Evolutionary conservation across 1,140 invertebrate genomes (phyloP).

Genomic region (Hypothenemus hampei): DNA sequence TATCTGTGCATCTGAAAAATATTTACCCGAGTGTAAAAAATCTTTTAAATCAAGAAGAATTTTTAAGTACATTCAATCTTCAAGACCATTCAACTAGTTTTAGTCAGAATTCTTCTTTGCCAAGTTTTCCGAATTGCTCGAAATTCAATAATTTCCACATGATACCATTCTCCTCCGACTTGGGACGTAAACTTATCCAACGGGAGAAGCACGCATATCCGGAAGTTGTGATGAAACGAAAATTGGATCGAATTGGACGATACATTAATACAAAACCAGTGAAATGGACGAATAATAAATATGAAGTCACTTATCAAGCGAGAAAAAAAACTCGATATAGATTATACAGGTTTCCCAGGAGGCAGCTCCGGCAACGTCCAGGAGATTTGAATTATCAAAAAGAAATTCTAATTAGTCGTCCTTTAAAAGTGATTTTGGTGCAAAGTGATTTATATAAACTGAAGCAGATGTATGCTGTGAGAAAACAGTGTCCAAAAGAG

Average conservation of each 20-base stretch:
- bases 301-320: conserved; percentile 11
- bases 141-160: conserved; percentile 17
- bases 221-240: conserved; percentile 24
- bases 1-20: no score
- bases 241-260: conserved; percentile 31
- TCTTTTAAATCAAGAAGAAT: conserved; percentile 25
- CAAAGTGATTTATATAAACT: not conserved
- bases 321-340: conserved; percentile 5
- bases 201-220: conserved; percentile 27
- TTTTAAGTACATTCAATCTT: conserved; percentile 24
- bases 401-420: not conserved
- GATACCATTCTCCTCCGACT: conserved; percentile 34
- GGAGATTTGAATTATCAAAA: conserved; percentile 3
- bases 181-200: conserved; percentile 28
- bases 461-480: not conserved
- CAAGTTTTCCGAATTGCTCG: no score
- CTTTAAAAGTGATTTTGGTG: not conserved
- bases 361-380: conserved; percentile 24
- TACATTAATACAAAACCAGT: conserved; percentile 29
- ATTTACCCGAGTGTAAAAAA: no score
- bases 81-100: conserved; percentile 5
- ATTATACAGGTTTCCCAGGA: conserved; percentile 32
- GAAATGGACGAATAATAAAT: not conserved
- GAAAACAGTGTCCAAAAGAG: not conserved
- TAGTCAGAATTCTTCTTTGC: no score